Percentiles rank a stretch among this genome's conserved stretches.
Evolutionary conservation across 2,888 invertebrate genomes (phyloP).

Genomic region (Tenthredo mesomela): DNA sequence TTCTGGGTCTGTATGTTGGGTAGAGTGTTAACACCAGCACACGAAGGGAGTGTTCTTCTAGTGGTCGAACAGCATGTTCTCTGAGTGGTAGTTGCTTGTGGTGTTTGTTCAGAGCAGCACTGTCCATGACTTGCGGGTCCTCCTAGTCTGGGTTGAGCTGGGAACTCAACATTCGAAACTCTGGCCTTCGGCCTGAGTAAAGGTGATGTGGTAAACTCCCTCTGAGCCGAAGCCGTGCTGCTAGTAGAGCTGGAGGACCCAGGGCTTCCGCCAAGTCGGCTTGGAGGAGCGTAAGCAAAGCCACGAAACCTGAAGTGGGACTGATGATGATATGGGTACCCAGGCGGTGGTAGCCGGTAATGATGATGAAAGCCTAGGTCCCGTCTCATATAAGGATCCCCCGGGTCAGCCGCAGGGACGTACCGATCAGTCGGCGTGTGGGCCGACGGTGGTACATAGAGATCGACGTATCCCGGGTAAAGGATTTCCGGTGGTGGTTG

Average conservation of each 20-base stretch:
- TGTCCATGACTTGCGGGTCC: conserved; percentile 64
- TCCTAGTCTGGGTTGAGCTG: conserved; percentile 63
- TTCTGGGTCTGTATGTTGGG: conserved; percentile 68
- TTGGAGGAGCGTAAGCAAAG: conserved; percentile 74
- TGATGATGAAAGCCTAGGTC: conserved; percentile 81
- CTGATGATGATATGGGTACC: conserved; percentile 76
- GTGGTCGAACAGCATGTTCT: conserved; percentile 82
- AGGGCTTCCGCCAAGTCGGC: conserved; percentile 76
- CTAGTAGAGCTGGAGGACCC: conserved; percentile 79
- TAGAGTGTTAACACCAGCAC: neutral
- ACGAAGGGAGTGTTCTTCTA: conserved; percentile 80
- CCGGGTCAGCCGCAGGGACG: conserved; percentile 80
- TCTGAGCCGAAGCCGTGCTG: conserved; percentile 77
- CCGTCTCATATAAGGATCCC: conserved; percentile 81
- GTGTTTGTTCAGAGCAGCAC: conserved; percentile 68
- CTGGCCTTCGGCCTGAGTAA: conserved; percentile 76
- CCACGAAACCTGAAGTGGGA: conserved; percentile 73
- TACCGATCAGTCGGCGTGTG: conserved; percentile 87
- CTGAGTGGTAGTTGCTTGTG: conserved; percentile 65
- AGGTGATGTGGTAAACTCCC: conserved; percentile 76
- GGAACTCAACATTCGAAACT: conserved; percentile 74
- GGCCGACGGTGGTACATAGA: conserved; percentile 85
- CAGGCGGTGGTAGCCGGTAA: conserved; percentile 80
- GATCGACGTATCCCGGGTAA: conserved; percentile 76
- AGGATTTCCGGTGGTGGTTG: conserved; percentile 76